phyloP scores from a whole-genome alignment of 2,797 vertebrate species.

The Lithobates sylvaticus region DNA sequence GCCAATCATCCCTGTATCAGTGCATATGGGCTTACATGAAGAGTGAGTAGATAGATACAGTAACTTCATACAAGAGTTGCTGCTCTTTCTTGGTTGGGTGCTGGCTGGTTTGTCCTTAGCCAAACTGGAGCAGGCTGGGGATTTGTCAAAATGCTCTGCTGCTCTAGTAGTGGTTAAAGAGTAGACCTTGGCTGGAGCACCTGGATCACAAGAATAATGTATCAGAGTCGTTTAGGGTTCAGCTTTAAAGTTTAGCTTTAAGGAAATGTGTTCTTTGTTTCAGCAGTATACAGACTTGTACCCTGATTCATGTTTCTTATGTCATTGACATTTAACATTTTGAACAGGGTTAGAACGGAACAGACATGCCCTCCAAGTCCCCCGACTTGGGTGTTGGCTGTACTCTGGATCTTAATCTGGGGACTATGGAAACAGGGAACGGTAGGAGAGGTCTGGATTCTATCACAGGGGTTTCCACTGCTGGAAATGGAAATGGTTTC shows the following conservation, averaged over 20 bases:
- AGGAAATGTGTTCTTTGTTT: neutral
- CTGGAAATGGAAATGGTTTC: constrained; percentile 31
- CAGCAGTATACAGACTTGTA: neutral
- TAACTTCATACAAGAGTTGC: too few species aligned
- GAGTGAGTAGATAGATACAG: too few species aligned
- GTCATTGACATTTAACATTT: constrained; percentile 27
- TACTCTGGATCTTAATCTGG: constrained; percentile 15
- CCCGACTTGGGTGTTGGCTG: neutral
- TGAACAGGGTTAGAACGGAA: constrained; percentile 4
- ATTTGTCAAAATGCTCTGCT: too few species aligned
- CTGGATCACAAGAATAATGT: too few species aligned
- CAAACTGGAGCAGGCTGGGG: too few species aligned
- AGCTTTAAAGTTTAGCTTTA: neutral
- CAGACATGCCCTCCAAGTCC: neutral
- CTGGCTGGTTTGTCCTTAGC: too few species aligned
- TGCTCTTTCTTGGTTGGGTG: too few species aligned
- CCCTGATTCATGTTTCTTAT: neutral
- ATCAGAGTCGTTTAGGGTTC: too few species aligned
- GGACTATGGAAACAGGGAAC: constrained; percentile 44
- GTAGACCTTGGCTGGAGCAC: too few species aligned
- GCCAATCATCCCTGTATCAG: too few species aligned
- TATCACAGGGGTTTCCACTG: constrained; percentile 29
- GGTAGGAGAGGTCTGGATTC: constrained; percentile 42
- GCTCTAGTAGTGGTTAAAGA: too few species aligned
- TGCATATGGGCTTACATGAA: too few species aligned